phyloP scores from a whole-genome alignment of 2,888 invertebrate genomes.

The Loripinus fragilis region DNA sequence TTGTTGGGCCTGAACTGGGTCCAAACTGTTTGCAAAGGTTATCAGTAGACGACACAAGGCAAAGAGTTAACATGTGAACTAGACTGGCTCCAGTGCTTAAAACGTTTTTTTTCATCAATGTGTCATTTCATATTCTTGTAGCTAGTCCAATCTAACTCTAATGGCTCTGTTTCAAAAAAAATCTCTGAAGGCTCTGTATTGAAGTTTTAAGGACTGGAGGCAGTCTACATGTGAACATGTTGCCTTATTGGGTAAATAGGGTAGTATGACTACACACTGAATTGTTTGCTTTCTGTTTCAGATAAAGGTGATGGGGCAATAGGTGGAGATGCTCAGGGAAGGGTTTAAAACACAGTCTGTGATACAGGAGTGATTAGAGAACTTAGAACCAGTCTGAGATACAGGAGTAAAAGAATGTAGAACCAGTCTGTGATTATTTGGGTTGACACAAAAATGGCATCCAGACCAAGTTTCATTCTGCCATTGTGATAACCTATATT shows the following conservation, averaged over 20 bases:
- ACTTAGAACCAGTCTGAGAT: neutral
- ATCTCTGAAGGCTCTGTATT: neutral
- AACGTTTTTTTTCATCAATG: no score
- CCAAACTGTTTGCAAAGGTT: no score
- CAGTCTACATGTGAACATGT: neutral
- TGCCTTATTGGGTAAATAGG: neutral
- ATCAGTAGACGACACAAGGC: neutral
- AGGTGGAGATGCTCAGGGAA: conserved; percentile 20
- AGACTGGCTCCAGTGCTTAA: no score
- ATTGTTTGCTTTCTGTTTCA: neutral
- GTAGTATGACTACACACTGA: neutral
- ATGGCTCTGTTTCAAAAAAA: no score
- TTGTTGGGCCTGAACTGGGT: no score
- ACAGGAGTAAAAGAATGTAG: neutral
- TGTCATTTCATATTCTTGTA: no score
- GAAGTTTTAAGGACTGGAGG: no score
- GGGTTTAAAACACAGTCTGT: conserved; percentile 38
- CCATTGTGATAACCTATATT: no score
- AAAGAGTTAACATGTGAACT: neutral
- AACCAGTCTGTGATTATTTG: no score
- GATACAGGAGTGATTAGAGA: conserved; percentile 31
- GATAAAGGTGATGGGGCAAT: conserved; percentile 11
- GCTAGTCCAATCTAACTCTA: no score
- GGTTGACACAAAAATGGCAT: no score
- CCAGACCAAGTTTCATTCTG: no score